These are phyloP conservation scores for Aporrectodea caliginosa DNA, from an alignment of 1,140 invertebrate species.

Conservation along the genomic window DNA sequence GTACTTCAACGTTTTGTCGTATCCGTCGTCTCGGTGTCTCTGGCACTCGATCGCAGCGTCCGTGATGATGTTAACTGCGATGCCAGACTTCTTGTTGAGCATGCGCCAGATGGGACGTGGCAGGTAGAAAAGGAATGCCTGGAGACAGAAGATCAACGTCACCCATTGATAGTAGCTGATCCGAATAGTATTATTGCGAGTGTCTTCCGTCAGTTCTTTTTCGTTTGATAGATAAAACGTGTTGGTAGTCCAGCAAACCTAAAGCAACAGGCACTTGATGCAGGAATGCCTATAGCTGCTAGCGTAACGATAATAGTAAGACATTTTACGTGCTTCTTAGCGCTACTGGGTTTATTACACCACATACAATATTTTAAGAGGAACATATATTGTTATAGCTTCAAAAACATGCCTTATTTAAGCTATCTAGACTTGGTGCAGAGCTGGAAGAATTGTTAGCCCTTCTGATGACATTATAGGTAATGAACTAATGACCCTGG, in stretches of 20 bases:
- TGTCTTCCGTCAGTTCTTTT: constrained; percentile 48
- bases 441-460: too few relatives aligned
- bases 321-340: too few relatives aligned
- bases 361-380: too few relatives aligned
- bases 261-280: too few relatives aligned
- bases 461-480: not conserved
- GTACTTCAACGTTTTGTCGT: constrained; percentile 51
- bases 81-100: constrained; percentile 55
- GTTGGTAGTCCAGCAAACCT: constrained; percentile 57
- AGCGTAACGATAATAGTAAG: too few relatives aligned
- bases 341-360: too few relatives aligned
- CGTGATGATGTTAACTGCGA: constrained; percentile 31
- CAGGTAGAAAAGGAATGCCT: constrained; percentile 94
- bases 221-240: constrained; percentile 58
- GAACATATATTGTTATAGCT: too few relatives aligned
- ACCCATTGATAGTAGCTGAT: constrained; percentile 93
- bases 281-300: too few relatives aligned
- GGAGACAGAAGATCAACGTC: constrained; percentile 73
- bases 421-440: too few relatives aligned
- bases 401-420: too few relatives aligned
- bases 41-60: constrained; percentile 32
- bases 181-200: not conserved
- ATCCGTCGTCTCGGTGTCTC: constrained; percentile 38
- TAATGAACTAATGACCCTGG: too few relatives aligned
- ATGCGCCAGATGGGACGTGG: constrained; percentile 63